These are phyloP conservation scores for Drosophila recens DNA, from an alignment of 2,888 invertebrate genomes.

Conservation along the genomic window DNA sequence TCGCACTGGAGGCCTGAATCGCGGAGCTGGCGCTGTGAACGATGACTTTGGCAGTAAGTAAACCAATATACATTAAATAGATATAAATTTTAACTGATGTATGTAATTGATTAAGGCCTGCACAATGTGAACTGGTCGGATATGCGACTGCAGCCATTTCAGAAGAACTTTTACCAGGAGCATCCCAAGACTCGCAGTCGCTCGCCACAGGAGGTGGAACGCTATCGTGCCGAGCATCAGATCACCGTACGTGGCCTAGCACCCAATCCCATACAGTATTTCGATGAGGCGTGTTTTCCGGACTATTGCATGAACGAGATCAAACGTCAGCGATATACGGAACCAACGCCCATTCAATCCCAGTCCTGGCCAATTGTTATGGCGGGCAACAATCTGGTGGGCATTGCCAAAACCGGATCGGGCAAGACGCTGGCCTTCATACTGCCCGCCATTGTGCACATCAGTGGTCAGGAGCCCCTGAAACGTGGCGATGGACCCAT, in stretches of 20 bases:
- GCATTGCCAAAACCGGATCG: conserved; percentile 94
- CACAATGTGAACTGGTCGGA: conserved; percentile 87
- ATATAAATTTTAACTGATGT: too few species aligned
- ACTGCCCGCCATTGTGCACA: conserved; percentile 94
- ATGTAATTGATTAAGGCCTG: conserved; percentile 84
- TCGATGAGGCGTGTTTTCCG: conserved; percentile 92
- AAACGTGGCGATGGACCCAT: conserved; percentile 93
- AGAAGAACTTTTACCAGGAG: conserved; percentile 93
- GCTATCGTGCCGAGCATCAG: conserved; percentile 89
- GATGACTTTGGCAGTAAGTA: conserved; percentile 80
- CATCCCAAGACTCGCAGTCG: conserved; percentile 88
- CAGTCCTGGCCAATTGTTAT: conserved; percentile 95
- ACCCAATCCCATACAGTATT: conserved; percentile 91
- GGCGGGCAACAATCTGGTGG: conserved; percentile 93
- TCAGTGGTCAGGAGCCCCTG: conserved; percentile 91
- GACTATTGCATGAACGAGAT: conserved; percentile 90
- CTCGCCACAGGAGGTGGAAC: conserved; percentile 89
- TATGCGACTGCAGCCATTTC: conserved; percentile 89
- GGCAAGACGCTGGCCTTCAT: conserved; percentile 93
- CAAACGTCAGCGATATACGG: conserved; percentile 88
- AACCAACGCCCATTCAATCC: conserved; percentile 94
- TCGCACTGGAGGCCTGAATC: conserved; percentile 88
- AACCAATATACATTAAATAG: neutral
- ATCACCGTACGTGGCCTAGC: conserved; percentile 90
- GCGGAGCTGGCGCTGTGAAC: conserved; percentile 85